phyloP scores from a whole-genome alignment of 1,140 invertebrate species.

The Zophobas atratus region DNA sequence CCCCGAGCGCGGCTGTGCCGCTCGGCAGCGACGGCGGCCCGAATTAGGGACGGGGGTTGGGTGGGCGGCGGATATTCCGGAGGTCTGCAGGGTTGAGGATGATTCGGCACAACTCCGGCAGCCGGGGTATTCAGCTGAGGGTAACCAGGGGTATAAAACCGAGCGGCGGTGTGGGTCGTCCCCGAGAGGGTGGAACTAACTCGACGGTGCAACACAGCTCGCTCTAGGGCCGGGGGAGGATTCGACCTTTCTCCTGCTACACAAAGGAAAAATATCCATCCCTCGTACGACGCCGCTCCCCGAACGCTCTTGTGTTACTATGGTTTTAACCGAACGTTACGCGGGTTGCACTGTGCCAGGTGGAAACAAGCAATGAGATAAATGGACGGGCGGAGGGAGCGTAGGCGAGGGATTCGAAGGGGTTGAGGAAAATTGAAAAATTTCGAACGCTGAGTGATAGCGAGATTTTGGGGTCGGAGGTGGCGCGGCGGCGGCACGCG shows the following conservation, averaged over 20 bases:
- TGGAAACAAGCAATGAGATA: constrained; percentile 44
- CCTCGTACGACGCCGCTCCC: constrained; percentile 30
- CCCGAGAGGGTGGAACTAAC: constrained; percentile 40
- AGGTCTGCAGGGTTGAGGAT: constrained; percentile 64
- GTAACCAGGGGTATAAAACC: constrained; percentile 50
- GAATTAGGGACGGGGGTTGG: constrained; percentile 47
- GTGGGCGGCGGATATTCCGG: constrained; percentile 56
- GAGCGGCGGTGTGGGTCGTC: constrained; percentile 28
- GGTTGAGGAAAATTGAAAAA: no score
- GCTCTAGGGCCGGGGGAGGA: constrained; percentile 39
- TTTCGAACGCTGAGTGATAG: no score
- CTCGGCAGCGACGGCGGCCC: constrained; percentile 34
- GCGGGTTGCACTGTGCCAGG: constrained; percentile 42
- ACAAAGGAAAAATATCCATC: constrained; percentile 48
- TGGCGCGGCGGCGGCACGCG: no score
- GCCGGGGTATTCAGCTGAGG: constrained; percentile 51
- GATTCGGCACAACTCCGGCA: constrained; percentile 64
- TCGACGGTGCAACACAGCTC: constrained; percentile 31
- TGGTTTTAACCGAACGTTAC: constrained; percentile 49
- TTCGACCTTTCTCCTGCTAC: constrained; percentile 47
- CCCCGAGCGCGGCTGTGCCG: constrained; percentile 8
- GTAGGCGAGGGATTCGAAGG: no score
- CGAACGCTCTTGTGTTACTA: constrained; percentile 47
- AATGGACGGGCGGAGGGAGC: no score
- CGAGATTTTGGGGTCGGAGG: no score